phyloP scores from a whole-genome alignment of 2,888 invertebrate species.

The Ptychoptera albimana region DNA sequence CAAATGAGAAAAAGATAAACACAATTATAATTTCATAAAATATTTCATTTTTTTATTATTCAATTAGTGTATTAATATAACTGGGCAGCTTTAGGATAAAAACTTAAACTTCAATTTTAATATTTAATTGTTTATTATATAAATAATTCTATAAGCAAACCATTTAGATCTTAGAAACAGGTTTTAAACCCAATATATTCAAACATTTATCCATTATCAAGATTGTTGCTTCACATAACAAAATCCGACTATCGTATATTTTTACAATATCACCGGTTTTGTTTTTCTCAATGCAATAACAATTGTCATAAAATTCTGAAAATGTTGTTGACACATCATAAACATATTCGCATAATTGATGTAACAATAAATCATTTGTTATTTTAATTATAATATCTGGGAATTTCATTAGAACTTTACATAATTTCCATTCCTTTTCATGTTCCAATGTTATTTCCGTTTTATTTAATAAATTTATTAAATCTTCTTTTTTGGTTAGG shows the following conservation, averaged over 20 bases:
- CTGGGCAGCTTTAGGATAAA: too few species aligned
- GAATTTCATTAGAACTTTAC: slow-evolving; percentile 70
- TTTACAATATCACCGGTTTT: slow-evolving; percentile 61
- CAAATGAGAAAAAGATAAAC: too few species aligned
- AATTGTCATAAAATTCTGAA: slow-evolving; percentile 93
- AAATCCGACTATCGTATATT: slow-evolving; percentile 71
- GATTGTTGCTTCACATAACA: slow-evolving; percentile 87
- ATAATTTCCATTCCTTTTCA: slow-evolving; percentile 88
- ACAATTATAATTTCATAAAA: too few species aligned
- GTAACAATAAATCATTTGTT: slow-evolving; percentile 64
- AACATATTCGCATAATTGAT: slow-evolving; percentile 85
- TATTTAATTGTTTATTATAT: background rate
- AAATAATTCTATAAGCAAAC: background rate
- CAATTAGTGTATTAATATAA: too few species aligned
- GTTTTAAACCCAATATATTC: slow-evolving; percentile 76
- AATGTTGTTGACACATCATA: slow-evolving; percentile 89
- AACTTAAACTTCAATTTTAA: too few species aligned
- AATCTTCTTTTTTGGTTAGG: slow-evolving; percentile 44
- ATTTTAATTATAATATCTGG: slow-evolving; percentile 76
- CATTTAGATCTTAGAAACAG: slow-evolving; percentile 78
- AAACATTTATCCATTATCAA: slow-evolving; percentile 75
- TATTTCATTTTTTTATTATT: too few species aligned
- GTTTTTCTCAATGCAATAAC: slow-evolving; percentile 94
- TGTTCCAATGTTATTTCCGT: slow-evolving; percentile 57
- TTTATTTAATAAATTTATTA: slow-evolving; percentile 42